phyloP scores from a whole-genome alignment of 2,888 invertebrate species.

The Oligia strigilis region DNA sequence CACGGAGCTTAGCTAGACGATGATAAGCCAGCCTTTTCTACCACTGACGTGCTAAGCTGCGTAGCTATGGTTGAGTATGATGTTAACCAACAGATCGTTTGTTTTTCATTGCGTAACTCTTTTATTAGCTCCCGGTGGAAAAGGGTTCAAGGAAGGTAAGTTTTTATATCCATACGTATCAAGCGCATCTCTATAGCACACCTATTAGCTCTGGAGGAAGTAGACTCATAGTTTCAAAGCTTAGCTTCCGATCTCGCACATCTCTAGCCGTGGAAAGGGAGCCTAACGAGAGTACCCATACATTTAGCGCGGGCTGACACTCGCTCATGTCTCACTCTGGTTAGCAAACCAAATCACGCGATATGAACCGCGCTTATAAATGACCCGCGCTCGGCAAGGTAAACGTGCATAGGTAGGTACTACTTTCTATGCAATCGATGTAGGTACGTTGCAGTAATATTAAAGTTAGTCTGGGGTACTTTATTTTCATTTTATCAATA shows the following conservation, averaged over 20 bases:
- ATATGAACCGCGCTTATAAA: constrained; percentile 76
- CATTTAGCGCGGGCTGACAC: constrained; percentile 74
- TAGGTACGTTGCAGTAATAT: constrained; percentile 20
- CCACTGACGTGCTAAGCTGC: background rate
- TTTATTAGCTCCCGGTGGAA: background rate
- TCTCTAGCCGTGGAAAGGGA: background rate
- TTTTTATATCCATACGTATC: no score
- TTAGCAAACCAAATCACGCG: constrained; percentile 84
- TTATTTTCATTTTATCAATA: constrained; percentile 12
- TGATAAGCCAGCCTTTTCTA: background rate
- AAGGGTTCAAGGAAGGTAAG: no score
- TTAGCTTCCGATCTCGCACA: background rate
- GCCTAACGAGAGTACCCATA: constrained; percentile 69
- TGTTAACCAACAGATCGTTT: background rate
- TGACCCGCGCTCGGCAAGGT: constrained; percentile 54
- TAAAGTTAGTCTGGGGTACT: background rate
- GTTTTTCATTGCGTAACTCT: background rate
- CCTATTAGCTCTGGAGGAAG: no score
- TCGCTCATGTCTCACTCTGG: constrained; percentile 77
- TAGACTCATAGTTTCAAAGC: no score
- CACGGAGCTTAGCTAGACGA: background rate
- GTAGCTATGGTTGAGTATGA: no score
- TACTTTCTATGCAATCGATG: constrained; percentile 52
- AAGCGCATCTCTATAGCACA: no score
- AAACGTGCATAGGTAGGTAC: constrained; percentile 30